Evolutionary conservation across 2,888 invertebrate species (phyloP), one percentile per base, ranked within the genome.

Genomic region (Oeneis ivallda): DNA sequence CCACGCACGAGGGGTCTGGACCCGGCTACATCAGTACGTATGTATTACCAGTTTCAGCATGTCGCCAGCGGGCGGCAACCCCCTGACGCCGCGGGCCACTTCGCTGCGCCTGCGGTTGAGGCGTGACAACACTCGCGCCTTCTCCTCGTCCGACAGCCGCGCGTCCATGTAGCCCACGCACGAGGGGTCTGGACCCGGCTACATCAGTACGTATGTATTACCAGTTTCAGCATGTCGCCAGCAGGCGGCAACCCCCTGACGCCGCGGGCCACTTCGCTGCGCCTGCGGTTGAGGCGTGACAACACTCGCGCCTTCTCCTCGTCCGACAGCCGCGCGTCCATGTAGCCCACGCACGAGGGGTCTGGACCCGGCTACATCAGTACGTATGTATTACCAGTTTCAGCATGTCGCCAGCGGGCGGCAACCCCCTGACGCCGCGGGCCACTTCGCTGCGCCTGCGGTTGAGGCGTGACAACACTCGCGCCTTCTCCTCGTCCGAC

Each of bases 191-290:
- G 87, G 86, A 0, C 86, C 85, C 26, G 72, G 73, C 89, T 89
- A 6, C 50, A 34, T 34, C 13, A 15, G 53, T 37, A 37, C 1
- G 1, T 2, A 6, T 9, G 1, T 3, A 49, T 50, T 79, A 91
- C 91, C 85, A 91, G 71, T 72, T 86, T 89, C 9, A 90, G 72
- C 91, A 91, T 90, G 63, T 91, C 80, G 26, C 84, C 86, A 65
- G 91, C 91, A 3, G 85, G 79, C 47, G 85, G 70, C 2, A 79
- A 75, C 4, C 76, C 74, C 45, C 85, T 72, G 1, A 74, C 68
- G 0, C 91, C 90, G 1, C 73, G 63, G 0, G 91, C 90, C 0
- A 80, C 84, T 4, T 88, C 84, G 45, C 80, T 80, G 5, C 91
- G 78, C 4, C 90, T 76, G 10, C 79, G 74, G 72, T 91, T 91